Base-by-base conservation (phyloP, 2,888 invertebrate genomes). In the Flexamia atlantica region DNA sequence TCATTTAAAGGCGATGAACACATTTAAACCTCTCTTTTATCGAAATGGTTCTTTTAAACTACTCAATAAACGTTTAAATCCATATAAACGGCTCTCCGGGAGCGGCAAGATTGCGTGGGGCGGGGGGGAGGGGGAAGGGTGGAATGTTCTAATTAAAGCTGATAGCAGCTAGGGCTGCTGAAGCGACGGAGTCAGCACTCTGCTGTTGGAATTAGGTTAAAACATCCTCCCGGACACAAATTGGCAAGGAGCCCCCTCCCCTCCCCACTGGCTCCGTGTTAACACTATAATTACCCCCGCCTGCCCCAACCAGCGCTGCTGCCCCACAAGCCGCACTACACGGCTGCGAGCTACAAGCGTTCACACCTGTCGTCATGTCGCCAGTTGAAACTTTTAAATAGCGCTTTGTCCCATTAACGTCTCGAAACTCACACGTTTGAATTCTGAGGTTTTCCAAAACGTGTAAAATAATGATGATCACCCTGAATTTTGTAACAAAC, bases 201-300 rank as follows among this genome's bases (percentile, higher is more conserved):
- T 64, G 64, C 72, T 32, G 40, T 32, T 30, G 72, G 72, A 72
- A 72, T 72, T 72, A 72, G 72, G 72, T 72, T 72, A 72, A 72
- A 72, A 72, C 72, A 72, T 72, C 72, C 72, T 36, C 72, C 72
- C 72, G 72, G 72, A 36, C 72, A 72, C 72, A 72, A 72, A 72
- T 72, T 72, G 72, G 72, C 72, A 72, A 72, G 72, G 40, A 72
- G 72, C 23, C 72, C 72, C 72, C 68, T n/a, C 57, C 7, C 7
- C 57, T 3, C 23, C 2, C 9, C 23, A 23, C 25, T 12, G 20
- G 23, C 57, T 57, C 57, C 64, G 64, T 64, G 64, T 64, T 64
- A 64, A 64, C 64, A 64, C 28, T 30, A 64, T 64, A 64, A 64
- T 64, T 64, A 64, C 64, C 64, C 64, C 28, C 64, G 1, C 57